Evolutionary conservation across 2,797 vertebrate species (phyloP).

Genomic region (Etheostoma nigrum): DNA sequence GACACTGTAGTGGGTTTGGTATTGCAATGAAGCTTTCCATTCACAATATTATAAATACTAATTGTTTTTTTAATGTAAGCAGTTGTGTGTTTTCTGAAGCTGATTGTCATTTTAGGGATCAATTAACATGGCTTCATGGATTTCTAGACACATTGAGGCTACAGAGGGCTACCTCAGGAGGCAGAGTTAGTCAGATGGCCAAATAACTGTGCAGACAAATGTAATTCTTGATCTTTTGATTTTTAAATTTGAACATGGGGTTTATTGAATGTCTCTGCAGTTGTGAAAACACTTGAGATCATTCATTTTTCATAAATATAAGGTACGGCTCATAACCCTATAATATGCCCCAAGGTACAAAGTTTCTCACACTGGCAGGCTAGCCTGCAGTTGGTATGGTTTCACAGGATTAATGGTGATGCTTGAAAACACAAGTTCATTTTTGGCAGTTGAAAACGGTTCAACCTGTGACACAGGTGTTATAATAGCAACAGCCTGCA

Average conservation of each 20-base stretch:
- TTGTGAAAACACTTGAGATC: slow-evolving; percentile 14
- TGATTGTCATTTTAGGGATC: slow-evolving; percentile 68
- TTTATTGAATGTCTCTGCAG: slow-evolving; percentile 34
- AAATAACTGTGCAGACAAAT: slow-evolving; percentile 60
- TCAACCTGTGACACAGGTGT: slow-evolving; percentile 27
- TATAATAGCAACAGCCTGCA: slow-evolving; percentile 12
- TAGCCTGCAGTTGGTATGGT: slow-evolving; percentile 7
- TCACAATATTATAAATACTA: slow-evolving; percentile 69
- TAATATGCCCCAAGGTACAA: slow-evolving; percentile 27
- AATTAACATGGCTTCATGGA: slow-evolving; percentile 59
- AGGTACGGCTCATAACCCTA: slow-evolving; percentile 26
- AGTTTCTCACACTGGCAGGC: slow-evolving; percentile 9
- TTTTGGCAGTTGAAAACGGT: not conserved
- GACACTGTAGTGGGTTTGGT: slow-evolving; percentile 78
- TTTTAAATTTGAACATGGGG: slow-evolving; percentile 42
- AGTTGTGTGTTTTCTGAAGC: slow-evolving; percentile 48
- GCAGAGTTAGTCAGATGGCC: slow-evolving; percentile 59
- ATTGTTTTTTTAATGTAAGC: slow-evolving; percentile 34
- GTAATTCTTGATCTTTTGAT: slow-evolving; percentile 46
- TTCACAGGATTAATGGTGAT: slow-evolving; percentile 30
- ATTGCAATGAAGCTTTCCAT: slow-evolving; percentile 74
- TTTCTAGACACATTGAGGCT: slow-evolving; percentile 54
- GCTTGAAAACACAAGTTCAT: slow-evolving; percentile 28
- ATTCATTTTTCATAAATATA: slow-evolving; percentile 26
- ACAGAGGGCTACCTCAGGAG: slow-evolving; percentile 74